Conservation (phyloP, 2,888 invertebrate genomes). For the Acrobasis consociella region DNA sequence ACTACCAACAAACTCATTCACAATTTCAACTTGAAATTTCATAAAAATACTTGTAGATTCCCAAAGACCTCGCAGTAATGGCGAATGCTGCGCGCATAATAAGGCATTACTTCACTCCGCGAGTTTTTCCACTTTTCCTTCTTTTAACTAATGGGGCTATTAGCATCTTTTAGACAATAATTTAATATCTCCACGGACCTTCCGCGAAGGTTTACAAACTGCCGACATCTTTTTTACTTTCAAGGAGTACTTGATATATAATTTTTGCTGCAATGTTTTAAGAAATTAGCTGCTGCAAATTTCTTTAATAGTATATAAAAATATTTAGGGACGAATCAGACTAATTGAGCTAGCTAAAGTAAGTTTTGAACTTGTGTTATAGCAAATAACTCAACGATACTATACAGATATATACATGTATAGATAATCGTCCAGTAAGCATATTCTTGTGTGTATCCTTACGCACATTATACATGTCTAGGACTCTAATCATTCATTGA, state of each 20-base stretch:
- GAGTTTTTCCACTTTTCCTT: slow-evolving; percentile 54
- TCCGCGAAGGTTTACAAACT: slow-evolving; percentile 46
- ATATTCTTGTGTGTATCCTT: too few species aligned
- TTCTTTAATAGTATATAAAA: too few species aligned
- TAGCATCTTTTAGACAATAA: slow-evolving; percentile 67
- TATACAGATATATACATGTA: too few species aligned
- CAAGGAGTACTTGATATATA: slow-evolving; percentile 34
- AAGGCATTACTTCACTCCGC: slow-evolving; percentile 44
- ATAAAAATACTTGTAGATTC: slow-evolving; percentile 4
- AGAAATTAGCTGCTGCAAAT: slow-evolving; percentile 16
- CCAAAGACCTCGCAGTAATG: slow-evolving; percentile 7
- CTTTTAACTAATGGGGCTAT: slow-evolving; percentile 67
- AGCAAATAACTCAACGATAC: too few species aligned
- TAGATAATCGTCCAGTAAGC: too few species aligned
- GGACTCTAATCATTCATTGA: too few species aligned
- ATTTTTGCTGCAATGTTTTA: slow-evolving; percentile 22
- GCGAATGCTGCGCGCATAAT: slow-evolving; percentile 43
- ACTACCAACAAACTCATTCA: too few species aligned
- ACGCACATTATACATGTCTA: too few species aligned
- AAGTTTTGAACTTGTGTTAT: too few species aligned
- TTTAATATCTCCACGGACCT: slow-evolving; percentile 57
- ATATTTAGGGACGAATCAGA: too few species aligned
- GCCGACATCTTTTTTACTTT: slow-evolving; percentile 49
- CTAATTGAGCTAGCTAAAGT: too few species aligned
- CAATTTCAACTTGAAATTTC: neutral